Base-by-base conservation (phyloP, 92 coral and sea anemone genomes). In the Porites cylindrica region DNA sequence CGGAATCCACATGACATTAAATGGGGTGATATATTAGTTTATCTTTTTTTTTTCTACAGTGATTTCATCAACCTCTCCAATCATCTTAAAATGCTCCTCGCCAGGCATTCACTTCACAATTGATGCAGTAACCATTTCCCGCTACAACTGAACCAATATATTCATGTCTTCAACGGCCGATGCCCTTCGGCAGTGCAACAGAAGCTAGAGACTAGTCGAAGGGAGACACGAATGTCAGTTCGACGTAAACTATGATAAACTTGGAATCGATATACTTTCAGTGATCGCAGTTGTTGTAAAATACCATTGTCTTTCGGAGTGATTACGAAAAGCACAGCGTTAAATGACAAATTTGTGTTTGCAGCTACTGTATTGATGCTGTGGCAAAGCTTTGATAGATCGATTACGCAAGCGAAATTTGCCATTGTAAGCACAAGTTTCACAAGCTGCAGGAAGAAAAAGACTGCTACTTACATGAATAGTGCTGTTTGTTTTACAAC, bases 11-110 rank as follows among this genome's bases (percentile, higher is more conserved):
- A 38, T 38, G 47, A 4, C 47, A 38, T 38, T 38, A 38, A 38
- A 38, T 38, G 61, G 13, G 5, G 16, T 56, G 16, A 10, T 10
- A 21, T 10, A 20, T 18, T 5, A 11, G 21, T 9, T 3, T 68
- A 2, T 18, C 12, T 23, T 50, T 63, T 24, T 73, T 32, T 1
- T 47, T 4, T 63, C 17, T 23, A 20, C 75, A 83, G 87, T 83
- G 59, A 83, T 58, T 73, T 83, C 87, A 62, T 43, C 87, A 24
- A 83, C 87, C n/a, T 75, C 63, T 61, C 87, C 87, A 51, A 75
- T 83, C 56, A 62, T 74, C 65, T 75, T 83, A 43, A 83, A 47
- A 24, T 83, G 87, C n/a, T 73, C 87, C 1, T 63, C 87, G 1
- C 80, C 63, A 5, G 87, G 70, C n/a, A n/a, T 43, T 47, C 79